phyloP scores from a whole-genome alignment of 1,140 invertebrate genomes.

The Drusus annulatus region DNA sequence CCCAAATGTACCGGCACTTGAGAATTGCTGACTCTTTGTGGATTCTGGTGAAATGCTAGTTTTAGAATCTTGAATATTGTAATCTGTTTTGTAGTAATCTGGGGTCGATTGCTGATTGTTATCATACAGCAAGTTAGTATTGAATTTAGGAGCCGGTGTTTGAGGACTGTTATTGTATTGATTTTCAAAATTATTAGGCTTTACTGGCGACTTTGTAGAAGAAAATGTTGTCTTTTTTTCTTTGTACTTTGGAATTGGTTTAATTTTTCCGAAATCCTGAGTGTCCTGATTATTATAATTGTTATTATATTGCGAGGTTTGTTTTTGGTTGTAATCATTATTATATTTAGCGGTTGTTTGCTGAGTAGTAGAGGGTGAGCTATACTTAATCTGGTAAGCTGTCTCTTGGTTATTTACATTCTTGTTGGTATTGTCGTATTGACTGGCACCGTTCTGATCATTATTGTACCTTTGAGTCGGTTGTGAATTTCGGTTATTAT shows the following conservation, averaged over 20 bases:
- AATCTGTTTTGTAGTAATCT: conserved; percentile 46
- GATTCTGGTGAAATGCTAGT: conserved; percentile 36
- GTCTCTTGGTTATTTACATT: conserved; percentile 38
- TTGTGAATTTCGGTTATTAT: conserved; percentile 16
- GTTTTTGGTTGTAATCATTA: conserved; percentile 41
- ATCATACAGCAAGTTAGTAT: conserved; percentile 58
- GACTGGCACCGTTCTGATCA: conserved; percentile 16
- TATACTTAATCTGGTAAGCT: conserved; percentile 36
- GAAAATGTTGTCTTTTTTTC: conserved; percentile 50
- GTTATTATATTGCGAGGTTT: conserved; percentile 34
- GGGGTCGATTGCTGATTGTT: conserved; percentile 57
- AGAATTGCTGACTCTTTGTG: conserved; percentile 46
- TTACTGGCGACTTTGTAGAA: conserved; percentile 47
- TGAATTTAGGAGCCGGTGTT: conserved; percentile 54
- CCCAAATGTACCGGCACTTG: neutral
- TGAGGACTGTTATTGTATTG: conserved; percentile 48
- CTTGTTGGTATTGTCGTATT: neutral
- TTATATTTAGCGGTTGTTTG: conserved; percentile 33
- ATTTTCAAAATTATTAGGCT: conserved; percentile 56
- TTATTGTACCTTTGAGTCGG: conserved; percentile 44
- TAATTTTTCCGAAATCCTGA: conserved; percentile 51
- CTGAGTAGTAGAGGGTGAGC: neutral
- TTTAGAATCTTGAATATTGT: conserved; percentile 44
- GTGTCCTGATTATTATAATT: conserved; percentile 30
- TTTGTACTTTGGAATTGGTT: conserved; percentile 41